Conservation (phyloP, 1,140 invertebrate genomes). For the Philotrypesis tridentata region DNA sequence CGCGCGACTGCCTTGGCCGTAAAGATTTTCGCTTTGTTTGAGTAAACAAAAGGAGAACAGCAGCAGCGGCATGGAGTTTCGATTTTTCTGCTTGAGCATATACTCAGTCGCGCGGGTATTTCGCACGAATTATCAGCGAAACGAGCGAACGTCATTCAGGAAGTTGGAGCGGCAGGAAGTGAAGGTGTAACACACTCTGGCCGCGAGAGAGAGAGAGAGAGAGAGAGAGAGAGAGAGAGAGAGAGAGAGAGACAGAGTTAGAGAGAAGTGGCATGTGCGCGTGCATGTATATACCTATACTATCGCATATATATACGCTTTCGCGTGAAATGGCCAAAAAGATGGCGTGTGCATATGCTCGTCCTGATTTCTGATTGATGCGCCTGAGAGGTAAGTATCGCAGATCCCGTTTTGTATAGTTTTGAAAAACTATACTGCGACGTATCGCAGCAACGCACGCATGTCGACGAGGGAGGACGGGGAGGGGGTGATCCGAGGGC, state of each 20-base stretch:
- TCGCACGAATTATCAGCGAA: too few relatives aligned
- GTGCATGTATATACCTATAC: too few relatives aligned
- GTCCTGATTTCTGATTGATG: not conserved
- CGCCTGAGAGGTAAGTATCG: too few relatives aligned
- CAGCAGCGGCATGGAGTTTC: not conserved
- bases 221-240: too few relatives aligned
- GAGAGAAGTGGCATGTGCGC: not conserved
- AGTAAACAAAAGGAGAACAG: not conserved
- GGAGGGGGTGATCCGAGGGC: too few relatives aligned
- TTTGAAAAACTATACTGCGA: not conserved
- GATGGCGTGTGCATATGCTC: not conserved
- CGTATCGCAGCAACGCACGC: not conserved
- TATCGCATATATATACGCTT: not conserved
- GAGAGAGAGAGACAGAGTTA: too few relatives aligned
- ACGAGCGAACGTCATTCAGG: not conserved
- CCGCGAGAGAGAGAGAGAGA: too few relatives aligned
- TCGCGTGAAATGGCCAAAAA: slow-evolving; percentile 14
- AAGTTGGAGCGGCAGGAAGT: not conserved
- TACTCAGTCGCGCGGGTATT: too few relatives aligned
- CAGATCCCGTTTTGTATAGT: not conserved
- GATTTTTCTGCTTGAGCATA: too few relatives aligned
- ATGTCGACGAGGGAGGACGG: not conserved
- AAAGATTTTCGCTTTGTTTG: not conserved
- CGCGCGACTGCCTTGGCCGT: not conserved
- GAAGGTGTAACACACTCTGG: not conserved